Conservation (phyloP, 1,140 invertebrate genomes). For the Eulimnadia texana region DNA sequence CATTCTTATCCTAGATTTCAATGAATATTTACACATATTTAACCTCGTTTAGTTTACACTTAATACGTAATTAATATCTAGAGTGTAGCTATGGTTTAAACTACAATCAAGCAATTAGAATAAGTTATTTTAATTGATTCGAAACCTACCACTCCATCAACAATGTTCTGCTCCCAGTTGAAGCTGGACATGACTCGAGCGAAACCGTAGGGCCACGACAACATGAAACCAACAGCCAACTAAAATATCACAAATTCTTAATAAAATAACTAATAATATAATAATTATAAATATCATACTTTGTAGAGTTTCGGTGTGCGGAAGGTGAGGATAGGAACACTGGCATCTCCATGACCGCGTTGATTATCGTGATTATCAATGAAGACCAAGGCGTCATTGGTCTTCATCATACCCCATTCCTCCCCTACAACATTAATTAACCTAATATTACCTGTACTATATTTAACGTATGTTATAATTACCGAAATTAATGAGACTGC, state of each 20-base stretch:
- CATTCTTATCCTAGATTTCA: background rate
- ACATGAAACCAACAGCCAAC: slow-evolving; percentile 36
- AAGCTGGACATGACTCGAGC: slow-evolving; percentile 40
- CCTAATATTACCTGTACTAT: no score
- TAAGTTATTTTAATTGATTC: background rate
- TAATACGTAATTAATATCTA: background rate
- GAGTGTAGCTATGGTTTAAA: background rate
- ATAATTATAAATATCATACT: slow-evolving; percentile 26
- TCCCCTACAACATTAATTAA: no score
- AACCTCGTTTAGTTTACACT: background rate
- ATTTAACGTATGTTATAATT: no score
- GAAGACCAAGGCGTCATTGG: slow-evolving; percentile 30
- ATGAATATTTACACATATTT: background rate
- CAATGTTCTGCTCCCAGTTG: slow-evolving; percentile 23
- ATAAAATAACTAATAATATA: slow-evolving; percentile 13
- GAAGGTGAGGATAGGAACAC: slow-evolving; percentile 40
- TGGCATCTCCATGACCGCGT: slow-evolving; percentile 41
- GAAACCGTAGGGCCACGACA: slow-evolving; percentile 39
- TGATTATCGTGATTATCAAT: slow-evolving; percentile 53
- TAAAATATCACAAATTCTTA: slow-evolving; percentile 26
- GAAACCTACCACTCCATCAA: background rate
- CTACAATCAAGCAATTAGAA: background rate
- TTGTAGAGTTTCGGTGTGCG: slow-evolving; percentile 44
- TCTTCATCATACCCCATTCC: slow-evolving; percentile 29
- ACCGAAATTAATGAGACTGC: background rate